Evolutionary conservation across 2,797 vertebrate species (phyloP), one percentile per base, ranked within the genome.

Genomic region (Spatula clypeata): DNA sequence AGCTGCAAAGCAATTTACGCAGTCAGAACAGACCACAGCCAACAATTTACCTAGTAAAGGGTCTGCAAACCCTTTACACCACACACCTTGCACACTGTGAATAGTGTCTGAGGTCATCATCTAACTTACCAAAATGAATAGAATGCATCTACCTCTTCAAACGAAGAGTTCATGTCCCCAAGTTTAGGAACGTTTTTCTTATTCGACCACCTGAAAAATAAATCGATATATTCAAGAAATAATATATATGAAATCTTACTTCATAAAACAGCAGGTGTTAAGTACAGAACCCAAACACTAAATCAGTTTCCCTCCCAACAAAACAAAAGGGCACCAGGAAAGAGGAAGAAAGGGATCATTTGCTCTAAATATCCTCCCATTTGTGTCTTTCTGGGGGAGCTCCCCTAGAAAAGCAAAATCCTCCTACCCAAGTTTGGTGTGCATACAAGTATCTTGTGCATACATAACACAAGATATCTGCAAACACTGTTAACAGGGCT

Each of bases 141-240:
- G 98, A 99, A 99, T 73, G 98, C 97, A 97, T 99, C 99, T 76
- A 99, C 99, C 27, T 99, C 99, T 97, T 99, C 99, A 97, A 99
- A 99, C 6, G 99, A 98, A 5, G 99, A 99, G 70, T 98, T 98
- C 94, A 97, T 92, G 54, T 98, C 98, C 65, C 99, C 99, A 19
- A 99, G 98, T 84, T 98, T 99, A 92, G 99, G 98, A 32, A 98
- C 98, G 65, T 98, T 99, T 97, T 99, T 99, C 96, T 99, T 99
- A 97, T 99, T 98, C 86, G 99, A 99, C 99, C 99, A 99, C 73
- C 99, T 99, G 91, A 90, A 98, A 95, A 95, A 97, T 44, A 95
- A 79, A 92, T 29, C 1, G 36, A 71, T 62, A 88, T 36, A 40
- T 60, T 92, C 2, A 93, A 55, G 14, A 92, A 86, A 73, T n/a